Evolutionary conservation across 2,888 invertebrate species (phyloP).

Genomic region (Perithous albicinctus): DNA sequence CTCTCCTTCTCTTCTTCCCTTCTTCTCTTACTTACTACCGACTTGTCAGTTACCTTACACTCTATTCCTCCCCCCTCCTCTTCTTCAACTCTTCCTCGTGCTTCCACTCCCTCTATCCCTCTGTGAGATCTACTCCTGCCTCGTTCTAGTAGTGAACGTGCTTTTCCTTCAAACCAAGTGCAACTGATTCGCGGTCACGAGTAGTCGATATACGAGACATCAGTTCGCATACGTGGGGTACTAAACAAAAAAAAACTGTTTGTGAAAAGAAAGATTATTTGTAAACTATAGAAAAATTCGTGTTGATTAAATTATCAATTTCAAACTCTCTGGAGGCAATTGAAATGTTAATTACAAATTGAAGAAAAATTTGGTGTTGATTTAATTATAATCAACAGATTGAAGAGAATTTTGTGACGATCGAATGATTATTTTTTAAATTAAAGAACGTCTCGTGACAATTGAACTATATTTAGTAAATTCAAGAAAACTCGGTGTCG

Average conservation of each 20-base stretch:
- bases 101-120: slow-evolving; percentile 27
- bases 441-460: too few species aligned
- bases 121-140: slow-evolving; percentile 37
- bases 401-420: too few species aligned
- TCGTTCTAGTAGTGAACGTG: slow-evolving; percentile 52
- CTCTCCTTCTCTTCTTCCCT: slow-evolving; percentile 39
- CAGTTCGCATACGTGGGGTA: not conserved
- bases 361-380: too few species aligned
- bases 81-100: slow-evolving; percentile 18
- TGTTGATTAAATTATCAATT: not conserved
- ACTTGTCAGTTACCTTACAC: not conserved
- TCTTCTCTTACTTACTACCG: not conserved
- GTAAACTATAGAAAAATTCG: not conserved
- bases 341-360: too few species aligned
- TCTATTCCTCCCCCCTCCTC: slow-evolving; percentile 5
- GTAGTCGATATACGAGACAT: not conserved
- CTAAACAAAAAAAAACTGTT: not conserved
- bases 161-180: slow-evolving; percentile 57
- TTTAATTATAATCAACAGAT: too few species aligned
- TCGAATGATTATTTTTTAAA: too few species aligned
- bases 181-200: not conserved
- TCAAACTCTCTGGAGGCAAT: too few species aligned
- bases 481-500: too few species aligned
- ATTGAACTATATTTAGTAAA: too few species aligned
- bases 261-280: not conserved